These are phyloP conservation scores for Thecocarcelia acutangulata DNA, from an alignment of 2,888 invertebrate genomes.

Conservation along the genomic window DNA sequence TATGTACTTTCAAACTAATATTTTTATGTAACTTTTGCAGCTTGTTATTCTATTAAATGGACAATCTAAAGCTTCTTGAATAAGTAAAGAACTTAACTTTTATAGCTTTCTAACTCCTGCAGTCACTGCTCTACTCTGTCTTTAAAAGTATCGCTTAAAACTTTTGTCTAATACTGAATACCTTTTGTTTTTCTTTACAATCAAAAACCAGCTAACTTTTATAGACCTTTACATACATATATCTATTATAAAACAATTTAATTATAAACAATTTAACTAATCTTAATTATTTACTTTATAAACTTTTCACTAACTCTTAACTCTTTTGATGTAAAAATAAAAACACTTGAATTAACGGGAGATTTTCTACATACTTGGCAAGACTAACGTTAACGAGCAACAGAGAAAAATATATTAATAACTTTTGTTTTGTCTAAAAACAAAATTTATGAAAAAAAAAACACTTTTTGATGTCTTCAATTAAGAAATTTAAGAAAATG, in stretches of 20 bases:
- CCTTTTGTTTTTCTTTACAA: constrained; percentile 1
- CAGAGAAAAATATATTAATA: constrained; percentile 72
- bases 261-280: not conserved
- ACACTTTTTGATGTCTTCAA: constrained; percentile 64
- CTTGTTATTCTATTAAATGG: constrained; percentile 36
- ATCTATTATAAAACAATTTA: no score
- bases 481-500: constrained; percentile 63
- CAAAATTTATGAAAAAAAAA: constrained; percentile 15
- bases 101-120: constrained; percentile 19
- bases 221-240: not conserved
- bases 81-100: constrained; percentile 36
- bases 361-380: constrained; percentile 71
- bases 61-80: constrained; percentile 22
- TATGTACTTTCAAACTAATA: constrained; percentile 28
- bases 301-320: constrained; percentile 32
- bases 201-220: not conserved
- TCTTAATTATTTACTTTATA: constrained; percentile 11
- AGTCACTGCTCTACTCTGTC: constrained; percentile 8
- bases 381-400: constrained; percentile 76
- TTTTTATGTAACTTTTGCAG: constrained; percentile 49
- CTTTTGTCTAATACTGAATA: no score
- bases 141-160: constrained; percentile 17
- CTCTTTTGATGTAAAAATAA: constrained; percentile 42
- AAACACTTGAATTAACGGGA: constrained; percentile 65
- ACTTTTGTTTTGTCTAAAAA: constrained; percentile 30